Evolutionary conservation across 1,140 invertebrate species (phyloP).

Genomic region (Drosophila quadrilineata): DNA sequence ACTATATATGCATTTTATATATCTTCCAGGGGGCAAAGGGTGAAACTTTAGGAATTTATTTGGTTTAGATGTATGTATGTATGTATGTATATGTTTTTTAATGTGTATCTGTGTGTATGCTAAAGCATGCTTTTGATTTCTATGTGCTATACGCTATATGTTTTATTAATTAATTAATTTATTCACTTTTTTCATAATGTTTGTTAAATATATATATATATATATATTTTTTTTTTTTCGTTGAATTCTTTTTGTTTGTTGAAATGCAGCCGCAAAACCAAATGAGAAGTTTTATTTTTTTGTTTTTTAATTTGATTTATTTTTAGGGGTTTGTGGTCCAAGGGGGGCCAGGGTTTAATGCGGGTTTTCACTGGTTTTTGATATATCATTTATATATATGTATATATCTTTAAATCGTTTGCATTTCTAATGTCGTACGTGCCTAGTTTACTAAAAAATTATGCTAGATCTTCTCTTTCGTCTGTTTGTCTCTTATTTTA

Average conservation of each 20-base stretch:
- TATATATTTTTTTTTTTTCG: conserved; percentile 59
- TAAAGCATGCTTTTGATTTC: conserved; percentile 75
- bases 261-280: conserved; percentile 1
- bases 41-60: conserved; percentile 3
- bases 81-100: conserved; percentile 58
- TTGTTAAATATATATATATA: conserved; percentile 41
- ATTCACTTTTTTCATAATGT: conserved; percentile 33
- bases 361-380: conserved; percentile 43
- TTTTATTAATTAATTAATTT: conserved; percentile 31
- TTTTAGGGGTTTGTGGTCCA: too few relatives aligned
- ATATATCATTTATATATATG: conserved; percentile 37
- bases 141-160: conserved; percentile 74
- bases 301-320: too few relatives aligned
- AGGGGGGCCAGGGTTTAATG: neutral
- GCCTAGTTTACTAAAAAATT: conserved; percentile 71
- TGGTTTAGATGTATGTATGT: conserved; percentile 2
- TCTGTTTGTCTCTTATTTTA: conserved; percentile 10
- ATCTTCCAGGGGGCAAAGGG: too few relatives aligned
- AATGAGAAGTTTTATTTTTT: conserved; percentile 6
- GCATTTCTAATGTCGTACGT: conserved; percentile 72
- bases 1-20: too few relatives aligned
- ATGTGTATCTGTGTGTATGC: conserved; percentile 45
- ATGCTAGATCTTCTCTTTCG: conserved; percentile 46
- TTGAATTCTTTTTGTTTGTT: conserved; percentile 47
- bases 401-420: too few relatives aligned